phyloP scores from a whole-genome alignment of 2,888 invertebrate species.

The Drosophila subsilvestris region DNA sequence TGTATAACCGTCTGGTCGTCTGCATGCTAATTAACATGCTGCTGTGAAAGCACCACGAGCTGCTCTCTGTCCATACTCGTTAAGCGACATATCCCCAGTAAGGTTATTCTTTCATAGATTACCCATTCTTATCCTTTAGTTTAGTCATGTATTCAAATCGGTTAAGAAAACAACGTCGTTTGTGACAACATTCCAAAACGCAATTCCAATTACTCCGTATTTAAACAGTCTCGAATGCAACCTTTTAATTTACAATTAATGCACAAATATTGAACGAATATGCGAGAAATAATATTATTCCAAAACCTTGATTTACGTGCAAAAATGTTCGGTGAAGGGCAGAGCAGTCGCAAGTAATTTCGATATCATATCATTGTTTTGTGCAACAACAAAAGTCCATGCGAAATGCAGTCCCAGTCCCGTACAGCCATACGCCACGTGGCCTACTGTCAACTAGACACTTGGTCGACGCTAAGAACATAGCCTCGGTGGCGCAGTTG shows the following conservation, averaged over 20 bases:
- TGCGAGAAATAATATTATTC: slow-evolving; percentile 32
- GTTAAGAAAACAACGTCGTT: neutral
- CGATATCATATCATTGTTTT: slow-evolving; percentile 23
- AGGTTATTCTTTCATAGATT: neutral
- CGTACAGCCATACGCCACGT: slow-evolving; percentile 52
- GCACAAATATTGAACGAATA: slow-evolving; percentile 25
- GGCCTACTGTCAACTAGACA: slow-evolving; percentile 44
- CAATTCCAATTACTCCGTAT: neutral
- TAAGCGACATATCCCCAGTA: neutral
- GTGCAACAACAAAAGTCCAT: slow-evolving; percentile 13
- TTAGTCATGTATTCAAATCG: neutral
- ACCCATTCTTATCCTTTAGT: neutral
- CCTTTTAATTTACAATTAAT: slow-evolving; percentile 18
- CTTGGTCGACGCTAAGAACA: slow-evolving; percentile 25
- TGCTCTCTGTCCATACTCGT: neutral
- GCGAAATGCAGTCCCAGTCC: slow-evolving; percentile 8
- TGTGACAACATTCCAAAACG: slow-evolving; percentile 18
- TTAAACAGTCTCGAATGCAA: slow-evolving; percentile 24
- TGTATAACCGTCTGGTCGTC: neutral
- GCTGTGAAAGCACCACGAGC: neutral
- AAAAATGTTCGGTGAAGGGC: slow-evolving; percentile 33
- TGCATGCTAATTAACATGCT: neutral
- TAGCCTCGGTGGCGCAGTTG: slow-evolving; percentile 84
- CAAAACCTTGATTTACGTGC: slow-evolving; percentile 42
- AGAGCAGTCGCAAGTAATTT: slow-evolving; percentile 3